phyloP scores from a whole-genome alignment of 2,113 vertebrate species.

The Tragelaphus scriptus region DNA sequence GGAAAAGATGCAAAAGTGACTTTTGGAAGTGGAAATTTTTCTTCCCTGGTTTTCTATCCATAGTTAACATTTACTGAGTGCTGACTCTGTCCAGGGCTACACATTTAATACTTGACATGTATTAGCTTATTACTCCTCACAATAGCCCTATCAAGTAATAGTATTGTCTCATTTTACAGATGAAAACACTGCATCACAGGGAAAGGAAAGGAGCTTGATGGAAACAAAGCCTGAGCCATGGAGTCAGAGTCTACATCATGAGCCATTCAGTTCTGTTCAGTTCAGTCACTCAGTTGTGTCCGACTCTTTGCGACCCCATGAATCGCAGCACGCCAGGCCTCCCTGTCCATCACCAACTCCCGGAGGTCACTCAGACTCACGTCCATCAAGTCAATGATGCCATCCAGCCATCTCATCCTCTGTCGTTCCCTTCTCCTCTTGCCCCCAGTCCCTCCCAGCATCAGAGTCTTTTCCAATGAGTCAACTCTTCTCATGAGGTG shows the following conservation, averaged over 20 bases:
- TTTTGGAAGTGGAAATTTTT: not conserved
- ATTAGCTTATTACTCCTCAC: not conserved
- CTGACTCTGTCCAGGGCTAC: too few species aligned
- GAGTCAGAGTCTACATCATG: rapidly evolving
- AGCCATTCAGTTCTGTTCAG: too few species aligned
- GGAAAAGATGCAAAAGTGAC: not conserved
- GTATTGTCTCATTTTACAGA: not conserved
- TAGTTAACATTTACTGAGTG: not conserved
- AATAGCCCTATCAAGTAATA: rapidly evolving
- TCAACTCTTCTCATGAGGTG: too few species aligned
- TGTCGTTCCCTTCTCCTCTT: too few species aligned
- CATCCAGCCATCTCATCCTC: too few species aligned
- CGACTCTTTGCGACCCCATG: too few species aligned
- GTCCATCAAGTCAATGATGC: too few species aligned
- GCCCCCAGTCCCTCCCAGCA: too few species aligned
- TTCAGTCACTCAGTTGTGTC: too few species aligned
- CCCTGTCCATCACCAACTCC: not conserved
- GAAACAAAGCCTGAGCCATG: not conserved
- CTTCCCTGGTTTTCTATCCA: not conserved
- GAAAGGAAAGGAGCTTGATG: not conserved
- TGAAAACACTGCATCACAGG: not conserved
- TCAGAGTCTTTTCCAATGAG: too few species aligned
- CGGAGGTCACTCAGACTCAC: too few species aligned
- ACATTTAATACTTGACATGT: not conserved
- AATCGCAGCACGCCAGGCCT: too few species aligned